A percentile compares a stretch with the other conserved stretches of the same genome.
Evolutionary conservation across 2,113 vertebrate species (phyloP).

Genomic region (Globicephala melas): DNA sequence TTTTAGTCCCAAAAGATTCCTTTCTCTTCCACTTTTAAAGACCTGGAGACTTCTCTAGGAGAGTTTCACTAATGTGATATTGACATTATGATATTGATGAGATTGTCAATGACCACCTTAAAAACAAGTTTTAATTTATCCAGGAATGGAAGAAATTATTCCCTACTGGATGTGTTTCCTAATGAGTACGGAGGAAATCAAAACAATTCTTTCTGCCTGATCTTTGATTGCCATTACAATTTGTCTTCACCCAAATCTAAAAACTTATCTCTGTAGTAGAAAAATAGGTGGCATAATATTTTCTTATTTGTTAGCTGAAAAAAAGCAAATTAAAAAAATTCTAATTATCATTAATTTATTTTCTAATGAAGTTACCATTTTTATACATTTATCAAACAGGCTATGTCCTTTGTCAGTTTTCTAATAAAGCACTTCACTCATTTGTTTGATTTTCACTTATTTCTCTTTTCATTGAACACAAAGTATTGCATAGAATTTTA

Average conservation of each 20-base stretch:
- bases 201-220: neutral
- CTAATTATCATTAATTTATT: neutral
- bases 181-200: neutral
- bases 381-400: neutral
- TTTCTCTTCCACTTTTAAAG: neutral
- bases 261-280: neutral
- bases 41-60: neutral
- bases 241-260: neutral
- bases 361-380: neutral
- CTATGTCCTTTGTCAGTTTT: neutral
- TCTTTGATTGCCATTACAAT: neutral
- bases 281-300: neutral
- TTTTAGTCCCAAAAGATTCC: neutral
- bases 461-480: neutral
- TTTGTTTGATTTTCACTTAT: neutral
- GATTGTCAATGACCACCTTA: neutral
- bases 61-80: neutral
- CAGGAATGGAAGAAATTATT: neutral
- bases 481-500: neutral
- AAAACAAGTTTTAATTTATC: neutral
- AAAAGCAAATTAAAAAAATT: neutral
- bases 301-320: neutral
- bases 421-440: neutral
- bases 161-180: neutral
- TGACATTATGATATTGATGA: neutral